Evolutionary conservation across 2,888 invertebrate species (phyloP).

Genomic region (Julus scandinavius): DNA sequence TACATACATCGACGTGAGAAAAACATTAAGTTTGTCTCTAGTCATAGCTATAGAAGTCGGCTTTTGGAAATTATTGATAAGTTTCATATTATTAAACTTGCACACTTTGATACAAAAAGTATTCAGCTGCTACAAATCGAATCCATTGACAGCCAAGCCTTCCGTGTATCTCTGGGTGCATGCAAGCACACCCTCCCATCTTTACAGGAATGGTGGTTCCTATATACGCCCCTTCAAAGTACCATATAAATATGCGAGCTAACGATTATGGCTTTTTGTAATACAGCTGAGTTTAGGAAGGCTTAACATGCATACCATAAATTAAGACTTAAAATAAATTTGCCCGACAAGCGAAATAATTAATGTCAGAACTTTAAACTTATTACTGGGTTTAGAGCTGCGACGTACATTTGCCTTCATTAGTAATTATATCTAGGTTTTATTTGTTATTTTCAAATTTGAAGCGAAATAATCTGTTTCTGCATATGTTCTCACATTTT

Average conservation of each 20-base stretch:
- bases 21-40: too few species aligned
- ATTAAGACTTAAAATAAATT: neutral
- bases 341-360: neutral
- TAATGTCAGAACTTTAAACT: neutral
- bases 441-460: conserved; percentile 19
- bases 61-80: too few species aligned
- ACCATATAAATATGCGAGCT: neutral
- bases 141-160: neutral
- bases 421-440: neutral
- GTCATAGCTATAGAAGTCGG: too few species aligned
- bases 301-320: neutral
- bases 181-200: neutral
- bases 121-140: neutral
- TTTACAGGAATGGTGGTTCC: neutral
- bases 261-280: conserved; percentile 3
- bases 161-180: neutral
- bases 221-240: neutral
- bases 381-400: neutral
- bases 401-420: neutral
- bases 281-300: neutral
- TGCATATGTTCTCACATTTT: neutral
- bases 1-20: too few species aligned
- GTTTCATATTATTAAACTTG: too few species aligned
- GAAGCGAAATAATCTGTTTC: conserved; percentile 9
- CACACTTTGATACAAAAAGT: neutral